Evolutionary conservation across 1,140 invertebrate species (phyloP), one percentile per base, ranked within the genome.

Genomic region (Saccostrea glomerata): DNA sequence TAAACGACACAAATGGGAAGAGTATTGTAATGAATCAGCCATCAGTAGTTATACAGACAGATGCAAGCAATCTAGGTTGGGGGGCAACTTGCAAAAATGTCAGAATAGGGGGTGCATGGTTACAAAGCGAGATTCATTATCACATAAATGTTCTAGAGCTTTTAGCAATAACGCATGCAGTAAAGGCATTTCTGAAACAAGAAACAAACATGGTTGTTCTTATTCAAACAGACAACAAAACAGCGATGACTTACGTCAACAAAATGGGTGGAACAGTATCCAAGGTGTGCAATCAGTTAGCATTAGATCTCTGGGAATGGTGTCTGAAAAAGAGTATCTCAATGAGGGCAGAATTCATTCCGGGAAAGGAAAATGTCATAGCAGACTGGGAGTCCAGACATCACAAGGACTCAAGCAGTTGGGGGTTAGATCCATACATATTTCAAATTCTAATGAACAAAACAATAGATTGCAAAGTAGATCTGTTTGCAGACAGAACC

Each of bases 361-460:
- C 87, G 3, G 82, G 86, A 20, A 83, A 5, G 23, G 11, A 55
- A 54, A 87, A 87, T 30, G 54, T 58, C 56, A 17, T 70, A 9
- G 87, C 82, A 40, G 82, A 87, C 20, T 87, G 87, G 87, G 87
- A 84, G 13, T 58, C n/a, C 30, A 36, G 87, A n/a, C 58, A 87
- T 15, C 55, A 30, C 55, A 11, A 58, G 15, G 56, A 58, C 56
- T 58, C 1, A 17, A 58, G 56, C 56, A 58, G 56, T 58, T 58
- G 56, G 56, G 56, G 20, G 55, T 58, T 87, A 54, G 54, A 73
- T 36, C 30, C 40, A 73, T 66, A 6, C 7, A 17, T 84, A 40
- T 84, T 70, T 70, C 82, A 87, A 23, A 87, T 54, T 83, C n/a
- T 88, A 13, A 84, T 88, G 47, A 56, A 20, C 17, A 20, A 23